Conservation (phyloP, 2,797 vertebrate genomes). For the Rhynchonycteris naso region DNA sequence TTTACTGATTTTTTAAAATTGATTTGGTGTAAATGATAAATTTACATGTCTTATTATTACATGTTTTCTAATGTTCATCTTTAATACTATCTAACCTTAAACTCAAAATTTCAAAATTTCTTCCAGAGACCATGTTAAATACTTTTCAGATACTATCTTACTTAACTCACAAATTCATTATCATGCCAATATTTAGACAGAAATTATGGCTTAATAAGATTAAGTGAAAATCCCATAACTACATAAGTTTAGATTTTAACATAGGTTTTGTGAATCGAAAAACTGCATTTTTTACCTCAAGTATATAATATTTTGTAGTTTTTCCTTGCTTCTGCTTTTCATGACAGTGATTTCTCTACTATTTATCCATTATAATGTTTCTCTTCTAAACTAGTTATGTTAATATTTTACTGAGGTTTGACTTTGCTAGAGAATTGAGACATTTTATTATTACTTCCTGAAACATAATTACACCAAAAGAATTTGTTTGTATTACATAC, state of each 20-base stretch:
- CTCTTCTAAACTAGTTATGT: background rate
- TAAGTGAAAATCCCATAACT: background rate
- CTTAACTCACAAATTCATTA: background rate
- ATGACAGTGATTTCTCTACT: background rate
- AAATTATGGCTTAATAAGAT: background rate
- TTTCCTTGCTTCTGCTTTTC: background rate
- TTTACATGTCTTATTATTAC: background rate
- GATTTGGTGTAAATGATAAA: background rate
- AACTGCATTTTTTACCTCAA: background rate
- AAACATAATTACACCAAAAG: background rate
- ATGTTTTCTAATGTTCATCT: background rate
- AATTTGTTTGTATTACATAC: background rate
- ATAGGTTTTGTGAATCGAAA: background rate
- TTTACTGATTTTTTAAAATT: background rate
- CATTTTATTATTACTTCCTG: background rate
- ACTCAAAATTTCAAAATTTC: background rate
- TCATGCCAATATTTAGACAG: background rate
- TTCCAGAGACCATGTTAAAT: background rate
- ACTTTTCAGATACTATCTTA: background rate
- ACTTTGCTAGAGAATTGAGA: background rate
- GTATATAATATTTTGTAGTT: background rate
- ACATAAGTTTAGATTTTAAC: background rate
- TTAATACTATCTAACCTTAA: background rate
- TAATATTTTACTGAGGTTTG: background rate
- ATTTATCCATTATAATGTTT: background rate